Evolutionary conservation across 2,797 vertebrate genomes (phyloP).

Genomic region (Eleutherodactylus coqui): DNA sequence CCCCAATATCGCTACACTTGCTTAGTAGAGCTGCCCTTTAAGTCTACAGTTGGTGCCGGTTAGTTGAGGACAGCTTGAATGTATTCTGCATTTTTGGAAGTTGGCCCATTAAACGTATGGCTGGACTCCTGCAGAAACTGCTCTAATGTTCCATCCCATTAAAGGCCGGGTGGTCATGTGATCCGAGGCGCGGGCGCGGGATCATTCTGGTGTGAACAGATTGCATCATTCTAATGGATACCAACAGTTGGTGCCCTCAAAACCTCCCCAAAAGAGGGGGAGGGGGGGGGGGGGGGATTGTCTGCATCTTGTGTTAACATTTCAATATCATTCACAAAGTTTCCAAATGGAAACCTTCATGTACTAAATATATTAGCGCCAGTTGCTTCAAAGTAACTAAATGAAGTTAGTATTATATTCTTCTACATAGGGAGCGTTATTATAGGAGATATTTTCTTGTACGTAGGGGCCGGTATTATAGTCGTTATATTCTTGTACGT

Average conservation of each 20-base stretch:
- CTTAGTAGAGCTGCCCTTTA: too few relatives aligned
- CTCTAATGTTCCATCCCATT: neutral
- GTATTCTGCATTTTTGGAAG: too few relatives aligned
- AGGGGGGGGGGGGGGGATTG: too few relatives aligned
- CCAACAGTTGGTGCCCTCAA: neutral
- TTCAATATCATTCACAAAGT: neutral
- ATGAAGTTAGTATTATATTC: neutral
- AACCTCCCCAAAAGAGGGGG: too few relatives aligned
- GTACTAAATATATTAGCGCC: too few relatives aligned
- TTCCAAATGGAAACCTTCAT: neutral
- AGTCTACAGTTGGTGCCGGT: too few relatives aligned
- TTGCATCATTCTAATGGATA: neutral
- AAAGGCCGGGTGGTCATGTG: neutral
- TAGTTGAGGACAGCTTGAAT: too few relatives aligned
- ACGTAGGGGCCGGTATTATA: neutral
- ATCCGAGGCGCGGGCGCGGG: neutral
- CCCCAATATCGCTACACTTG: too few relatives aligned
- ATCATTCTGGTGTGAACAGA: neutral
- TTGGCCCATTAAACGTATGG: too few relatives aligned
- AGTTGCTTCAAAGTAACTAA: too few relatives aligned
- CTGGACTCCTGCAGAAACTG: neutral
- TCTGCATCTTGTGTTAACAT: too few relatives aligned
- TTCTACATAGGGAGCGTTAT: neutral
- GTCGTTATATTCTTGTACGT: constrained; percentile 9
- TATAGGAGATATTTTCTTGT: neutral